phyloP scores from a whole-genome alignment of 2,888 invertebrate genomes.

The Diarsia mendica region DNA sequence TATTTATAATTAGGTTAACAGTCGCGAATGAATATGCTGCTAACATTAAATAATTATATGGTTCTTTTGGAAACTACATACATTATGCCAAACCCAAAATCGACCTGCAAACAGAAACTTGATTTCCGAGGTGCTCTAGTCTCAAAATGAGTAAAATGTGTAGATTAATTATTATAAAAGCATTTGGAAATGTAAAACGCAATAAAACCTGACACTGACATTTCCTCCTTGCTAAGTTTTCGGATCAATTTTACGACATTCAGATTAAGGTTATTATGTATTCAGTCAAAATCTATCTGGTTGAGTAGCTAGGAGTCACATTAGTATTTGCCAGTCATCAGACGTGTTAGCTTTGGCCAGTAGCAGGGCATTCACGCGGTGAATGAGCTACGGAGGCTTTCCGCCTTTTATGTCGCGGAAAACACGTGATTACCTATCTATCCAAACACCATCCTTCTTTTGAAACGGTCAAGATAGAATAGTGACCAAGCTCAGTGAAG shows the following conservation, averaged over 20 bases:
- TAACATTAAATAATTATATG: not conserved
- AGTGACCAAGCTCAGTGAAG: not conserved
- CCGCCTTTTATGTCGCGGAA: constrained; percentile 30
- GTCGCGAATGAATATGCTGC: not conserved
- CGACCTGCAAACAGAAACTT: not conserved
- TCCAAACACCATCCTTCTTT: constrained; percentile 5
- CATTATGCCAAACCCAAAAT: not conserved
- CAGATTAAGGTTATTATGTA: too few species aligned
- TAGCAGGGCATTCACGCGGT: constrained; percentile 30
- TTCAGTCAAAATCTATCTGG: not conserved
- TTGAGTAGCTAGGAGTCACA: not conserved
- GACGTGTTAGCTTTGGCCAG: constrained; percentile 31
- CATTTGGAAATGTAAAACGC: not conserved
- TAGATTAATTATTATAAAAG: constrained; percentile 2
- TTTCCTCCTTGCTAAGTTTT: not conserved
- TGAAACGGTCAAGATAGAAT: not conserved
- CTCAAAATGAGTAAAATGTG: not conserved
- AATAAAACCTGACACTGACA: not conserved
- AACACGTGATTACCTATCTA: constrained; percentile 4
- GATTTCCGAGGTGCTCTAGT: too few species aligned
- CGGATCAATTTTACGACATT: not conserved
- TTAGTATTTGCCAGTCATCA: constrained; percentile 37
- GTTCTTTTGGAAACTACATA: not conserved
- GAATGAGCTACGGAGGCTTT: constrained; percentile 28
- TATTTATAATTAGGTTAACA: not conserved